phyloP scores from a whole-genome alignment of 1,140 invertebrate genomes.

The Zaprionus nigranus region DNA sequence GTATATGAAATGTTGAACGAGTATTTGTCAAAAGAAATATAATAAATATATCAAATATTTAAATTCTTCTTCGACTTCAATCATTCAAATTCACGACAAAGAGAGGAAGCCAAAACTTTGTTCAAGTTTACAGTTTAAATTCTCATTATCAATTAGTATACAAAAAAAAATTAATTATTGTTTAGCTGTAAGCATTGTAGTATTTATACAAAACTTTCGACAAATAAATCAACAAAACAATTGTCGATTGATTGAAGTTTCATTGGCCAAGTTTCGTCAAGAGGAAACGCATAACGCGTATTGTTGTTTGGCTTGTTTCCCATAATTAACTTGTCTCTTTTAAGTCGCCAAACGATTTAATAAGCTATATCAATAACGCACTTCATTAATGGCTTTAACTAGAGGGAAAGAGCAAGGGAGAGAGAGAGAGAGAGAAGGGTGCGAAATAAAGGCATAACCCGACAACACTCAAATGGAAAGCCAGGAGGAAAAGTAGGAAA shows the following conservation, averaged over 20 bases:
- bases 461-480: conserved; percentile 33
- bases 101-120: no score
- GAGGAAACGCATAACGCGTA: background rate
- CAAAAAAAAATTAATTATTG: no score
- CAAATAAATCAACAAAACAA: background rate
- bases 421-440: conserved; percentile 37
- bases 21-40: no score
- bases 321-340: conserved; percentile 10
- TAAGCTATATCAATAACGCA: conserved; percentile 59
- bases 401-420: background rate
- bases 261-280: background rate
- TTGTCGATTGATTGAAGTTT: conserved; percentile 2
- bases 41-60: no score
- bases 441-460: conserved; percentile 78
- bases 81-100: no score
- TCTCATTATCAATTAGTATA: no score
- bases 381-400: conserved; percentile 52
- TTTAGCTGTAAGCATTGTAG: background rate
- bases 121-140: no score
- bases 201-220: background rate
- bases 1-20: no score
- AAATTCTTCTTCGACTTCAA: no score
- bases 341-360: conserved; percentile 36
- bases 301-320: conserved; percentile 11
- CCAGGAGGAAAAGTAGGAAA: background rate